Evolutionary conservation across 1,140 invertebrate genomes (phyloP).

Genomic region (Popillia japonica): DNA sequence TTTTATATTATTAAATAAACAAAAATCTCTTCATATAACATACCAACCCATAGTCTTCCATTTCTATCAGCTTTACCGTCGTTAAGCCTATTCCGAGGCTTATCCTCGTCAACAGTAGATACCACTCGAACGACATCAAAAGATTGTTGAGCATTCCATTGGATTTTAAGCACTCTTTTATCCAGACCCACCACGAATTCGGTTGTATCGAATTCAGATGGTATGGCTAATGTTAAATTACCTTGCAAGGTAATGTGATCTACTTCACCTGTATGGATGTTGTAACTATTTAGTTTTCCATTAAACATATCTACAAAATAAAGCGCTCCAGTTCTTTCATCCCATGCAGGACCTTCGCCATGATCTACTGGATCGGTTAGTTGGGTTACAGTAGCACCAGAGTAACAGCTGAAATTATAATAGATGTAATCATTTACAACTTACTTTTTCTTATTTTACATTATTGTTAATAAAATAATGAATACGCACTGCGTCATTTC

Average conservation of each 20-base stretch:
- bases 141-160: conserved; percentile 68
- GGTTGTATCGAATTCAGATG: conserved; percentile 68
- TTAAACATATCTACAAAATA: conserved; percentile 74
- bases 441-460: too few relatives aligned
- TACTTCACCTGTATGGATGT: conserved; percentile 64
- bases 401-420: neutral
- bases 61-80: conserved; percentile 86
- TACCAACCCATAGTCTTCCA: conserved; percentile 82
- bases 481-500: too few relatives aligned
- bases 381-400: conserved; percentile 65
- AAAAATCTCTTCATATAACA: neutral
- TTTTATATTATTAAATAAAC: conserved; percentile 76
- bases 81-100: conserved; percentile 76
- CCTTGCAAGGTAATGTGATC: conserved; percentile 60
- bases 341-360: conserved; percentile 76
- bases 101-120: conserved; percentile 69
- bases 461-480: too few relatives aligned
- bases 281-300: conserved; percentile 66
- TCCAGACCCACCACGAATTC: conserved; percentile 73
- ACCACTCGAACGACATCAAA: conserved; percentile 49
- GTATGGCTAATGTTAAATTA: conserved; percentile 69
- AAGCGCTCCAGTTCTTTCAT: conserved; percentile 66
- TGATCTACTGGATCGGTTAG: conserved; percentile 67
- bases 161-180: conserved; percentile 68
- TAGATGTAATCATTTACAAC: too few relatives aligned